Evolutionary conservation across 2,888 invertebrate species (phyloP).

Genomic region (Eristalinus sepulchralis): DNA sequence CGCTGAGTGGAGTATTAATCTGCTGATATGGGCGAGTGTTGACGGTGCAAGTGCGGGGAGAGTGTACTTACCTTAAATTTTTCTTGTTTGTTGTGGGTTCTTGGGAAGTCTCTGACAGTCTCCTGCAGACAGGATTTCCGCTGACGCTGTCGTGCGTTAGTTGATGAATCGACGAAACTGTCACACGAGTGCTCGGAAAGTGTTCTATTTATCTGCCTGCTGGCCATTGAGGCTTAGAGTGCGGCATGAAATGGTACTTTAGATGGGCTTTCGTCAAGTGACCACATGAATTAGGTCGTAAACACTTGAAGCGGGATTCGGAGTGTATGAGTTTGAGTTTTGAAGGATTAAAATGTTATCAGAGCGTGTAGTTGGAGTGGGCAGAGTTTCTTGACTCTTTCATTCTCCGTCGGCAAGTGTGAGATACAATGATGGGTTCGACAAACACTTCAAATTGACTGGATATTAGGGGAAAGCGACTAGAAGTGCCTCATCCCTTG

Average conservation of each 20-base stretch:
- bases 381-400: too few species aligned
- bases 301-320: too few species aligned
- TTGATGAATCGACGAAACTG: not conserved
- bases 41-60: not conserved
- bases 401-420: too few species aligned
- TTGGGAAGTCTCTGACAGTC: not conserved
- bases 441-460: too few species aligned
- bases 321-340: too few species aligned
- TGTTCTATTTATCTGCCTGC: not conserved
- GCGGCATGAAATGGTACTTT: not conserved
- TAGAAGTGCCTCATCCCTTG: too few species aligned
- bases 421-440: too few species aligned
- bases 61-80: not conserved
- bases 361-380: too few species aligned
- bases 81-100: not conserved
- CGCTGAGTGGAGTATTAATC: conserved; percentile 27
- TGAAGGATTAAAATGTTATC: too few species aligned
- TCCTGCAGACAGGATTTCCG: not conserved
- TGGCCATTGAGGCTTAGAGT: not conserved
- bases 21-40: conserved; percentile 3
- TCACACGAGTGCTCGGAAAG: not conserved
- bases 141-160: not conserved
- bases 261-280: not conserved
- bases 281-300: not conserved
- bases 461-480: too few species aligned